phyloP scores from a whole-genome alignment of 1,140 invertebrate genomes.

The Drosophila micromelanica region DNA sequence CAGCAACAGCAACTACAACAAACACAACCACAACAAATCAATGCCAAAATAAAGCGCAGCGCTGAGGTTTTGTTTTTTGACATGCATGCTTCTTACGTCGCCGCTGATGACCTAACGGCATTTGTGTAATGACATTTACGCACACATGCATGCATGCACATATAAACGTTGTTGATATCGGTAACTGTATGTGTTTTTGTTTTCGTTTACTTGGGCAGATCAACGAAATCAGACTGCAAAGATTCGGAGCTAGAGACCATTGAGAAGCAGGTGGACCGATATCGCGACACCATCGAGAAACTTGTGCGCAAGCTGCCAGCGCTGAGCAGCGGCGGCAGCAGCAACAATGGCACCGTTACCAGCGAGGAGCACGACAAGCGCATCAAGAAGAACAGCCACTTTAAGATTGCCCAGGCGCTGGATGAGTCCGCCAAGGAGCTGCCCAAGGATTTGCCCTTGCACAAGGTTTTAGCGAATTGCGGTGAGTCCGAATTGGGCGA shows the following conservation, averaged over 20 bases:
- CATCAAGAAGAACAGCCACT: conserved; percentile 86
- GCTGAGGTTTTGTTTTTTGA: conserved; percentile 31
- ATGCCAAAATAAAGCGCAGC: conserved; percentile 57
- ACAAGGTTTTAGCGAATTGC: conserved; percentile 86
- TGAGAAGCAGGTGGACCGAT: conserved; percentile 94
- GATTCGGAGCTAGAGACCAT: conserved; percentile 95
- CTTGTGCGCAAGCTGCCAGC: conserved; percentile 88
- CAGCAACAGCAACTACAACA: conserved; percentile 25
- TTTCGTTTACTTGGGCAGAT: conserved; percentile 85
- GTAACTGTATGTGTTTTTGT: conserved; percentile 17
- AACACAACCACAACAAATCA: conserved; percentile 42
- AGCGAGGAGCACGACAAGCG: conserved; percentile 91
- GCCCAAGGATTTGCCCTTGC: conserved; percentile 86
- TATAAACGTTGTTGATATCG: neutral
- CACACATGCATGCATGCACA: neutral
- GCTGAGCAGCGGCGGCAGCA: conserved; percentile 48
- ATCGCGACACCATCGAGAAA: conserved; percentile 90
- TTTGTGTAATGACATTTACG: conserved; percentile 39
- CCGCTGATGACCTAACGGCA: conserved; percentile 72
- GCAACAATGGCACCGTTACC: conserved; percentile 78
- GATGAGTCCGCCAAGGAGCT: conserved; percentile 86
- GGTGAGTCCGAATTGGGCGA: conserved; percentile 80
- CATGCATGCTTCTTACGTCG: conserved; percentile 24
- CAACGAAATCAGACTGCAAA: conserved; percentile 89
- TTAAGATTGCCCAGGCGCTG: conserved; percentile 86